Evolutionary conservation across 2,888 invertebrate genomes (phyloP).

Genomic region (Heliconius aoede): DNA sequence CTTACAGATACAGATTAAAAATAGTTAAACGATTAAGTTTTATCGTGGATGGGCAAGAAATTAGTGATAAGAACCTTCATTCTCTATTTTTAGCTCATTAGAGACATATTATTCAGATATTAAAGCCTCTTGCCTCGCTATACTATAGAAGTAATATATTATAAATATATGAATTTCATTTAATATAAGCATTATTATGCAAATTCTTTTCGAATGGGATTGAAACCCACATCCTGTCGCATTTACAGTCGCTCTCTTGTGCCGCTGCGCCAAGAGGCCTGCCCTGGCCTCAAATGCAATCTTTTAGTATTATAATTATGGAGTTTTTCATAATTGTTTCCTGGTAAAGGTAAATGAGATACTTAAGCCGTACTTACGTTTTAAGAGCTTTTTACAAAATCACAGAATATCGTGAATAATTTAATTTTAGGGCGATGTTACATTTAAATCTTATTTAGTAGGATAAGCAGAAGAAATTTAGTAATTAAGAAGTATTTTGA

Average conservation of each 20-base stretch:
- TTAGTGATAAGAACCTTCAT: background rate
- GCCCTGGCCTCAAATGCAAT: background rate
- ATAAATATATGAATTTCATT: too few species aligned
- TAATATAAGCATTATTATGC: too few species aligned
- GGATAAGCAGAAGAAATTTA: background rate
- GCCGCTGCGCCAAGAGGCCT: too few species aligned
- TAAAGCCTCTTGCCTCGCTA: too few species aligned
- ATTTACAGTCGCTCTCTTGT: too few species aligned
- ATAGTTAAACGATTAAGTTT: background rate
- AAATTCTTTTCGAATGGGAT: too few species aligned
- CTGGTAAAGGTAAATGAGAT: slow-evolving; percentile 15
- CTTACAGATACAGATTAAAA: background rate
- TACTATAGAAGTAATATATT: too few species aligned
- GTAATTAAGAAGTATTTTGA: too few species aligned
- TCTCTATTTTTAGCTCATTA: too few species aligned
- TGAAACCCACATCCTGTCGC: too few species aligned
- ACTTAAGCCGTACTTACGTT: background rate
- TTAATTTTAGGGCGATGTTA: background rate
- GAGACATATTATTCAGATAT: too few species aligned
- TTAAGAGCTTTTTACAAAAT: slow-evolving; percentile 1
- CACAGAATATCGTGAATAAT: background rate
- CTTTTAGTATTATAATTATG: slow-evolving; percentile 10
- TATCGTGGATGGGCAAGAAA: background rate
- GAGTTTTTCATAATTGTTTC: slow-evolving; percentile 2
- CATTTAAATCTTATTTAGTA: background rate